Evolutionary conservation across 2,888 invertebrate genomes (phyloP).

Genomic region (Miltochrista miniata): DNA sequence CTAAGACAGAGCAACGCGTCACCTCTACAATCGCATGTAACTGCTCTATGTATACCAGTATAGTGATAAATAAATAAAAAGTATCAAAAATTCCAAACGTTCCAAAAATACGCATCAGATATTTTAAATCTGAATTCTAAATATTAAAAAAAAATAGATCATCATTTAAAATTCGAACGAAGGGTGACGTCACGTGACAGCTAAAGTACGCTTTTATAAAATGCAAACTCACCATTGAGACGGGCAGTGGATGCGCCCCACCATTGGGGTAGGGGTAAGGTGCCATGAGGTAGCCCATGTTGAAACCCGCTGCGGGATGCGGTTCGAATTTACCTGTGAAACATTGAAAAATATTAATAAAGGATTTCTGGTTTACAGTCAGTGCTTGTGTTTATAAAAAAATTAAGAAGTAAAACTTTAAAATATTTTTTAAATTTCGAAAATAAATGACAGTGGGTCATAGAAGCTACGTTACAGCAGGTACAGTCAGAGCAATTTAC

Average conservation of each 20-base stretch:
- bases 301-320: conserved; percentile 91
- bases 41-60: too few species aligned
- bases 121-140: too few species aligned
- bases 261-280: conserved; percentile 96
- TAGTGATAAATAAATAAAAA: too few species aligned
- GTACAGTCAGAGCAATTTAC: too few species aligned
- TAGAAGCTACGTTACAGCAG: too few species aligned
- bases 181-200: conserved; percentile 26
- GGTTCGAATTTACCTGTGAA: conserved; percentile 91
- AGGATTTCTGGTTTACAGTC: neutral
- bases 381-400: too few species aligned
- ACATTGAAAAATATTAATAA: conserved; percentile 28
- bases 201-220: conserved; percentile 33
- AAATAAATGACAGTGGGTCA: too few species aligned
- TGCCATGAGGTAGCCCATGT: conserved; percentile 96
- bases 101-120: neutral
- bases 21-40: too few species aligned
- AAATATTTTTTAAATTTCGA: too few species aligned
- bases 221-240: conserved; percentile 91
- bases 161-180: conserved; percentile 15
- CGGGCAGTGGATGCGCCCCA: conserved; percentile 91
- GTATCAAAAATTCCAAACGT: neutral
- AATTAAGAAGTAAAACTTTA: too few species aligned
- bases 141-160: conserved; percentile 11
- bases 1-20: too few species aligned